These are phyloP conservation scores for Erethizon dorsatum DNA, from an alignment of 2,797 vertebrate species.

Conservation along the genomic window DNA sequence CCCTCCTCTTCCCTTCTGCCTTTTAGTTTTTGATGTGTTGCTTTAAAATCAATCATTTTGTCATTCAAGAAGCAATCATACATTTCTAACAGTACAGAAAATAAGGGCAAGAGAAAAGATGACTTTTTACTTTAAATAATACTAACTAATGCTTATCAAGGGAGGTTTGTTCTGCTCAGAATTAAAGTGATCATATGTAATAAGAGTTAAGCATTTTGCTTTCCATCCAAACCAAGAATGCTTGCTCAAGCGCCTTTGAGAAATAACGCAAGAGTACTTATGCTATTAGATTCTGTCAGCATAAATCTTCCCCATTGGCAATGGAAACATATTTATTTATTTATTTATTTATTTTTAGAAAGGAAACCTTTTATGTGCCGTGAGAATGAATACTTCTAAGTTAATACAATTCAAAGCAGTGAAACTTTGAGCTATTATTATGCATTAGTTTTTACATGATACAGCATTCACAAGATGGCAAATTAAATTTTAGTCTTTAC, in stretches of 20 bases:
- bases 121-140: conserved; percentile 74
- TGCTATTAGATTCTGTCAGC: conserved; percentile 66
- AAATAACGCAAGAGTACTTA: conserved; percentile 69
- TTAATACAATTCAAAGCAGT: conserved; percentile 62
- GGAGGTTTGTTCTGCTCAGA: conserved; percentile 76
- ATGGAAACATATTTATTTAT: conserved; percentile 4
- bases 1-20: neutral
- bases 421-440: conserved; percentile 62
- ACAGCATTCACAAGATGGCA: neutral
- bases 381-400: conserved; percentile 45
- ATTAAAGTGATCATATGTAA: conserved; percentile 75
- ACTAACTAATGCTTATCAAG: conserved; percentile 78
- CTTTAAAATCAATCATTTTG: conserved; percentile 72
- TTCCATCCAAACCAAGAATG: conserved; percentile 68
- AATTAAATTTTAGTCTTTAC: conserved; percentile 46
- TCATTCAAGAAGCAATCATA: conserved; percentile 60
- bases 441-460: conserved; percentile 56
- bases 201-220: conserved; percentile 68
- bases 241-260: conserved; percentile 64
- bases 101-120: conserved; percentile 42
- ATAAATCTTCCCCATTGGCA: conserved; percentile 63
- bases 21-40: conserved; percentile 51
- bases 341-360: conserved; percentile 12
- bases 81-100: conserved; percentile 63
- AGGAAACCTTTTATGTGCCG: conserved; percentile 10